These are phyloP conservation scores for Lophura nycthemera DNA, from an alignment of 2,113 vertebrate genomes.

Conservation along the genomic window DNA sequence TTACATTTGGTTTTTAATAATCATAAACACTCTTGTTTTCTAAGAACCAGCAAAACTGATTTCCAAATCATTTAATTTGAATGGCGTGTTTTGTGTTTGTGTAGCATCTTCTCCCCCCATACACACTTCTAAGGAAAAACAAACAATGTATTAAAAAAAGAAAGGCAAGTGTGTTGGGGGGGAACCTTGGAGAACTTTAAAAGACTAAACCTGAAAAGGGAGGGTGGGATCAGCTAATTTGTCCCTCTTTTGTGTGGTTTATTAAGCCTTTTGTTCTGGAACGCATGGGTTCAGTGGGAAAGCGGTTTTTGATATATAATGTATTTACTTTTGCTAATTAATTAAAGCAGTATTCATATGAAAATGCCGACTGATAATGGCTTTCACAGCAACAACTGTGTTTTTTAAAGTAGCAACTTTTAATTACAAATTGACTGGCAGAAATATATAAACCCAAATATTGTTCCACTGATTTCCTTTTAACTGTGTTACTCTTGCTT, in stretches of 20 bases:
- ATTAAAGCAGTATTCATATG: conserved; percentile 94
- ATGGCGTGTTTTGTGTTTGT: conserved; percentile 60
- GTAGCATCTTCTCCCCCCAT: conserved; percentile 50
- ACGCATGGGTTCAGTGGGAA: conserved; percentile 76
- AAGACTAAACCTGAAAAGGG: conserved; percentile 68
- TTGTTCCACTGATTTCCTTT: conserved; percentile 79
- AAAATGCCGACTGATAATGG: conserved; percentile 94
- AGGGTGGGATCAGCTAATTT: conserved; percentile 77
- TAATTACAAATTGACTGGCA: conserved; percentile 90
- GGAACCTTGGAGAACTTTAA: conserved; percentile 74
- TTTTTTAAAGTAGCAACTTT: conserved; percentile 88
- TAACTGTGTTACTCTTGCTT: conserved; percentile 79
- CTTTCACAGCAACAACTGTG: conserved; percentile 90
- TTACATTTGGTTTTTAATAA: conserved; percentile 74
- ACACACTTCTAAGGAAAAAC: conserved; percentile 58
- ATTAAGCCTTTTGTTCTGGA: conserved; percentile 81
- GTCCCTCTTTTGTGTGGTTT: conserved; percentile 78
- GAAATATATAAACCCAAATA: conserved; percentile 83
- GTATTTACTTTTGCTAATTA: conserved; percentile 86
- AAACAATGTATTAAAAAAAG: conserved; percentile 51
- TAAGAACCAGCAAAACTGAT: conserved; percentile 67
- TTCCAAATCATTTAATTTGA: conserved; percentile 74
- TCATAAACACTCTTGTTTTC: conserved; percentile 69
- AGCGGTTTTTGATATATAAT: conserved; percentile 81
- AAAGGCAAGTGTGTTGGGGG: background rate